A percentile compares a stretch with the other conserved stretches of the same genome.
phyloP scores from a whole-genome alignment of 2,113 vertebrate species.

The Baryphthengus martii region DNA sequence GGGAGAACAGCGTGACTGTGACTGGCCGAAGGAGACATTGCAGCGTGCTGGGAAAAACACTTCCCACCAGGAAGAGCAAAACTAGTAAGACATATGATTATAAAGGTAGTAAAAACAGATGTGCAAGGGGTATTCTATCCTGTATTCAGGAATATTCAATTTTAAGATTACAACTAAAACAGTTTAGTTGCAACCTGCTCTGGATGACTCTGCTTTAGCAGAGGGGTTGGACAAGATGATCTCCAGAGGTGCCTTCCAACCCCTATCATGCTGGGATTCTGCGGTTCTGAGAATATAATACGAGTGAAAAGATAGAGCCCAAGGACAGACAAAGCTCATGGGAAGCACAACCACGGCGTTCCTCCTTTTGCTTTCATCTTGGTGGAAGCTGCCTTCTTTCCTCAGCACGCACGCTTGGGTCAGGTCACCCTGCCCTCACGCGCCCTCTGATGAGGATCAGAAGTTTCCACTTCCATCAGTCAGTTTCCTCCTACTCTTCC shows the following conservation, averaged over 20 bases:
- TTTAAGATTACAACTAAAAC: neutral
- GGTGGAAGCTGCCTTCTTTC: neutral
- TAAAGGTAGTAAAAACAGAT: neutral
- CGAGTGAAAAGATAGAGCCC: neutral
- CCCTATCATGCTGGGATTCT: neutral
- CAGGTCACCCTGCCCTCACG: neutral
- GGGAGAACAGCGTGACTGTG: neutral
- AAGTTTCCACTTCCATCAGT: neutral
- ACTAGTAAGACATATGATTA: rapidly evolving
- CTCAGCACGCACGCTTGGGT: neutral
- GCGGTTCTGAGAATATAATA: neutral
- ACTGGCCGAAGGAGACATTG: too few relatives aligned
- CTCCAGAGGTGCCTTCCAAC: neutral
- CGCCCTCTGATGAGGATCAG: neutral
- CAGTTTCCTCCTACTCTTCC: neutral
- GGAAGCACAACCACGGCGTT: rapidly evolving
- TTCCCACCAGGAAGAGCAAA: neutral
- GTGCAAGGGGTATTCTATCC: neutral
- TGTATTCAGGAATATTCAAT: neutral
- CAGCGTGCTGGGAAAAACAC: neutral
- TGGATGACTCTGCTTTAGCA: neutral
- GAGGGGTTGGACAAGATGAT: too few relatives aligned
- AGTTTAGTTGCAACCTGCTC: neutral
- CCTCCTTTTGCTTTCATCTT: neutral
- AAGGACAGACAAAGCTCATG: rapidly evolving